phyloP scores from a whole-genome alignment of 2,797 vertebrate genomes.

The Enteromius treurensis region DNA sequence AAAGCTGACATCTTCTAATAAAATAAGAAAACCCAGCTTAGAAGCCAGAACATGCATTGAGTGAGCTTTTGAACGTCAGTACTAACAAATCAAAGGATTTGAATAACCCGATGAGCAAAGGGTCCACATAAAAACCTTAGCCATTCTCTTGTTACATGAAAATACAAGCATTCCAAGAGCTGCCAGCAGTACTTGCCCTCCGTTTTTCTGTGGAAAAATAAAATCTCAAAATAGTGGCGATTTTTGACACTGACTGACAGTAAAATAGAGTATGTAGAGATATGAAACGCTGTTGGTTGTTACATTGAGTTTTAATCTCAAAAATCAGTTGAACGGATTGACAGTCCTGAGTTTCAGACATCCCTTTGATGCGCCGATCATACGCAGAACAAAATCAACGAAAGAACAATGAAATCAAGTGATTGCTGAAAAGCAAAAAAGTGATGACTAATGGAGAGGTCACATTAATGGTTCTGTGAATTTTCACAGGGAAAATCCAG shows the following conservation, averaged over 20 bases:
- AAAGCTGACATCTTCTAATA: neutral
- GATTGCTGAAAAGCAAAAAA: neutral
- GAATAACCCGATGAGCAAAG: conserved; percentile 26
- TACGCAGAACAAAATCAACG: neutral
- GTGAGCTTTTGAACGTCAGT: conserved; percentile 6
- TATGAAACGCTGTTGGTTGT: conserved; percentile 22
- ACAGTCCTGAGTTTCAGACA: conserved; percentile 44
- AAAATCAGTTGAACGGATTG: conserved; percentile 19
- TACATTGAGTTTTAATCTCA: neutral
- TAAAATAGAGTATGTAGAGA: conserved; percentile 37
- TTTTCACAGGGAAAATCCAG: neutral
- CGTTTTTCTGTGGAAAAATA: neutral
- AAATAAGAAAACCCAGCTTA: neutral
- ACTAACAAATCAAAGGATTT: conserved; percentile 35
- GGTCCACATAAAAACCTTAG: conserved; percentile 12
- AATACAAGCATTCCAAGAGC: conserved; percentile 50
- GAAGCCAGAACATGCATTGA: conserved; percentile 19
- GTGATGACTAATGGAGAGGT: neutral
- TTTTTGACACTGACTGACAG: conserved; percentile 25
- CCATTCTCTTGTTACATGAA: conserved; percentile 54
- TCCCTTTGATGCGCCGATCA: conserved; percentile 35
- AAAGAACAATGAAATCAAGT: neutral
- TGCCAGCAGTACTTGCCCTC: conserved; percentile 54
- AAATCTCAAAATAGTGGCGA: conserved; percentile 26
- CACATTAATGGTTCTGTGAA: neutral